Percentiles rank a stretch among this genome's conserved stretches.
Conservation (phyloP, 2,113 vertebrate genomes). For the Lepisosteus oculatus region DNA sequence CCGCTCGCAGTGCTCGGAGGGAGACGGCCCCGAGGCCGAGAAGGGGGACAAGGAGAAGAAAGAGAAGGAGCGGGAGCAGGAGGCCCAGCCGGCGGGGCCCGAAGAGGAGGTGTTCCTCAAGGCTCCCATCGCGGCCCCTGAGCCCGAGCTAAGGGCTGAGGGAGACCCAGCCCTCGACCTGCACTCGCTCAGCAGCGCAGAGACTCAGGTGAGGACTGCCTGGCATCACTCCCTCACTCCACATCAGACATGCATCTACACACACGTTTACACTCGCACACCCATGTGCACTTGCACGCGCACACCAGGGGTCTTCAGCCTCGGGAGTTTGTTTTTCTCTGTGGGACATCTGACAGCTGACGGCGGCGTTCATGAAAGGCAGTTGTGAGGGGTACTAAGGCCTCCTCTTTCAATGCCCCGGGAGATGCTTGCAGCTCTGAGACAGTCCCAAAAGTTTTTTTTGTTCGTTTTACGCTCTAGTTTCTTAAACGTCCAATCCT, state of each 20-base stretch:
- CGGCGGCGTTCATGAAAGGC: no score
- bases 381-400: no score
- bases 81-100: conserved; percentile 42
- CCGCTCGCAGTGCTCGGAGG: conserved; percentile 82
- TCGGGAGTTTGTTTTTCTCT: no score
- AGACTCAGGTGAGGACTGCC: conserved; percentile 79
- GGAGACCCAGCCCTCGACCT: conserved; percentile 84
- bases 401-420: no score
- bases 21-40: conserved; percentile 63
- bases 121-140: conserved; percentile 93
- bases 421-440: no score
- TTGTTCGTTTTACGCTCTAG: no score
- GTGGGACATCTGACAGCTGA: no score
- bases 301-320: background rate
- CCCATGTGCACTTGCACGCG: background rate
- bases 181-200: conserved; percentile 89
- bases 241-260: background rate
- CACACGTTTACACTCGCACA: background rate
- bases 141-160: conserved; percentile 82
- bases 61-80: conserved; percentile 44
- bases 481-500: no score
- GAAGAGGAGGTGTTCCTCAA: conserved; percentile 74
- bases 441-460: no score
- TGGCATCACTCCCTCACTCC: no score
- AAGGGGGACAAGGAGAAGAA: conserved; percentile 42